These are phyloP conservation scores for Conus canariensis DNA, from an alignment of 2,888 invertebrate genomes.

Conservation along the genomic window DNA sequence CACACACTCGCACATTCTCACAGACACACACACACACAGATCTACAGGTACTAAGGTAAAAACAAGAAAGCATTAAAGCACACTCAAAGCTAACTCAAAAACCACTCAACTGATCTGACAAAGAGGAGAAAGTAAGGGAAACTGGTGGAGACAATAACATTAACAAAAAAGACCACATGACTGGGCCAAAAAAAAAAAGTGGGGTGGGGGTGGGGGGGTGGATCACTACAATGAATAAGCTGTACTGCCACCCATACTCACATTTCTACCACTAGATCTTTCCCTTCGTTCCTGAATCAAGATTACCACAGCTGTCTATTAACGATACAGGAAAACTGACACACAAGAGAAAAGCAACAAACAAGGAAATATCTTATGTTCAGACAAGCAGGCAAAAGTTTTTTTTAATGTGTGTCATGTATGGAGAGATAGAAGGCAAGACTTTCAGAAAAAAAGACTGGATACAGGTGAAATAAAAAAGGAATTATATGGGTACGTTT, in stretches of 20 bases:
- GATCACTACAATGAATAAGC: background rate
- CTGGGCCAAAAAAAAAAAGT: background rate
- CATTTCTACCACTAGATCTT: slow-evolving; percentile 37
- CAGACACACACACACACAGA: slow-evolving; percentile 2
- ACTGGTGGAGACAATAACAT: background rate
- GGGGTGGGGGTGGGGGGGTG: background rate
- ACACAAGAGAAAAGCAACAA: too few species aligned
- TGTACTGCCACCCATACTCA: slow-evolving; percentile 21
- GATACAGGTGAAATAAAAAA: too few species aligned
- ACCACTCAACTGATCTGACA: background rate
- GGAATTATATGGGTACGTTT: too few species aligned
- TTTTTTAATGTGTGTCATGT: too few species aligned
- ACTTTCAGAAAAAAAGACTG: background rate
- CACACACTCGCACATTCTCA: background rate
- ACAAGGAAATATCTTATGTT: too few species aligned
- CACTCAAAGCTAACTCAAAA: background rate
- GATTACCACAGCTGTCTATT: background rate
- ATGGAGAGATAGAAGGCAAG: too few species aligned
- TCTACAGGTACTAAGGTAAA: background rate
- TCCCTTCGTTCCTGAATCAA: slow-evolving; percentile 35
- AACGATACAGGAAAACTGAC: too few species aligned
- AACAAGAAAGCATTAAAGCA: background rate
- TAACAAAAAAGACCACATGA: background rate
- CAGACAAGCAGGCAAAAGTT: too few species aligned
- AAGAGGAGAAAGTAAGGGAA: background rate